Evolutionary conservation across 2,113 vertebrate species (phyloP).

Genomic region (Proteles cristata): DNA sequence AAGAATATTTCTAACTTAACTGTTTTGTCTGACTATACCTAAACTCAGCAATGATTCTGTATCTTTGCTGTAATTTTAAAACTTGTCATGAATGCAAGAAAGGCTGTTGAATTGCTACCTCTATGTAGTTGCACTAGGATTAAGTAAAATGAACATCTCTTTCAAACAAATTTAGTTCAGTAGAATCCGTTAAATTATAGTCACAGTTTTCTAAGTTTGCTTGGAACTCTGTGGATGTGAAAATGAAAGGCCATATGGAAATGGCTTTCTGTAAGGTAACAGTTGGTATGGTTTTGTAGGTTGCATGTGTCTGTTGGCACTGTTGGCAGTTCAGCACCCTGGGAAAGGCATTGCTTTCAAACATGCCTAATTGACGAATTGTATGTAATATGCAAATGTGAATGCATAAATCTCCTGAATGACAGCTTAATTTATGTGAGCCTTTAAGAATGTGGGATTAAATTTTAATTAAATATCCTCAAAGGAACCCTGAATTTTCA

Average conservation of each 20-base stretch:
- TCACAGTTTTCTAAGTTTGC: constrained; percentile 41
- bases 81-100: rapidly evolving
- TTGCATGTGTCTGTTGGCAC: constrained; percentile 80
- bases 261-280: constrained; percentile 82
- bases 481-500: constrained; percentile 92
- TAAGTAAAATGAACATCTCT: neutral
- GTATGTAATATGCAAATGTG: constrained; percentile 92
- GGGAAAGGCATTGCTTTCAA: constrained; percentile 89
- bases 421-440: constrained; percentile 94
- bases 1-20: neutral
- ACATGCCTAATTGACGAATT: constrained; percentile 93
- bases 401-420: constrained; percentile 94
- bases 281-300: constrained; percentile 65
- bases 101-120: neutral
- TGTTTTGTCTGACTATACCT: neutral
- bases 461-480: constrained; percentile 96
- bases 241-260: constrained; percentile 84
- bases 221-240: constrained; percentile 1
- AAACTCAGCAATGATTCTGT: neutral
- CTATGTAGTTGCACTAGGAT: neutral
- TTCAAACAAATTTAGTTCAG: constrained; percentile 45
- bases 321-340: constrained; percentile 84
- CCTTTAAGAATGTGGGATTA: constrained; percentile 94
- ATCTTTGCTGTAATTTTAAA: neutral
- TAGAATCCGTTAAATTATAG: neutral